A percentile compares a stretch with the other conserved stretches of the same genome.
phyloP scores from a whole-genome alignment of 2,888 invertebrate genomes.

The Myathropa florea region DNA sequence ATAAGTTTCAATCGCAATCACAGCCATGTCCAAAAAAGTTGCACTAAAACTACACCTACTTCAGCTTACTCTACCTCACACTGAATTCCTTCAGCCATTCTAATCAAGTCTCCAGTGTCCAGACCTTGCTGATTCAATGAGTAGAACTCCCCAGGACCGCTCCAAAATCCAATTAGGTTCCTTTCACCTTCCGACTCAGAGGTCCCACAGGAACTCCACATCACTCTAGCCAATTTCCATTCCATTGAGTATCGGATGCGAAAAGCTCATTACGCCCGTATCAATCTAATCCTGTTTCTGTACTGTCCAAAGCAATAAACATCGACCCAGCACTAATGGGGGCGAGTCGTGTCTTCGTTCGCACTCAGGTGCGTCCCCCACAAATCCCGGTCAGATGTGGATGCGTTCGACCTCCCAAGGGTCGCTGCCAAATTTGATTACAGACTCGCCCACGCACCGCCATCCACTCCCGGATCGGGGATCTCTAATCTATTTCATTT shows the following conservation, averaged over 20 bases:
- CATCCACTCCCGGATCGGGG: neutral
- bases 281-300: constrained; percentile 32
- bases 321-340: constrained; percentile 13
- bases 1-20: no score
- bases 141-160: neutral
- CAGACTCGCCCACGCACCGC: neutral
- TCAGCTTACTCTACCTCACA: no score
- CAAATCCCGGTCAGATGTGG: neutral
- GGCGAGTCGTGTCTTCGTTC: neutral
- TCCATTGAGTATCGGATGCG: constrained; percentile 30
- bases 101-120: neutral
- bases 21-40: no score
- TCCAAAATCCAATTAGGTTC: neutral
- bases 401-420: neutral
- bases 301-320: constrained; percentile 17
- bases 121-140: neutral
- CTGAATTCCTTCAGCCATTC: neutral
- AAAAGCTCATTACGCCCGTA: constrained; percentile 37
- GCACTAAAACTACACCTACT: no score
- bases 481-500: constrained; percentile 28
- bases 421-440: constrained; percentile 24
- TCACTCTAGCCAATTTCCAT: constrained; percentile 9
- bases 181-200: neutral
- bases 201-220: neutral
- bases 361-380: neutral